Base-by-base conservation (phyloP, 2,888 invertebrate genomes). In the Pediacus dermestoides region DNA sequence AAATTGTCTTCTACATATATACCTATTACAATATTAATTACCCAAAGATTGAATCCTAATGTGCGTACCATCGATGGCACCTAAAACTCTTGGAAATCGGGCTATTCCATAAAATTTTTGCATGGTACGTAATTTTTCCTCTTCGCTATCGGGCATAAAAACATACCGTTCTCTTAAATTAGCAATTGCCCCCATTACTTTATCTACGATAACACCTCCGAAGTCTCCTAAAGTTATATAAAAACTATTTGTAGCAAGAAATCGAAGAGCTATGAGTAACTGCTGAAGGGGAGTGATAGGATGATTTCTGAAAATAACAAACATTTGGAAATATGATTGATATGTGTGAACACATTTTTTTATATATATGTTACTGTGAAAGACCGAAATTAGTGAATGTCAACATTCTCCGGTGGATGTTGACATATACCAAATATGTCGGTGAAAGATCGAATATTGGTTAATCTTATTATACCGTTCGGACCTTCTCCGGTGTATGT, bases 151-250 rank as follows among this genome's bases (percentile, higher is more conserved):
- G 11, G 13, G 14, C 6, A 10, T 16, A 7, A 4, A 10, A 7
- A 25, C 15, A 15, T 15, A 8, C 11, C 25, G 27, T 12, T 22
- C 26, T 16, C 13, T 14, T 2, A 18, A 22, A 3, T 10, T 11
- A n/a, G 34, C 34, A 26, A 26, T 25, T 2, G 26, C 22, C n/a
- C 7, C 10, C 6, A 12, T 35, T 3, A 47, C 43, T 34, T 34
- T 13, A 15, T 25, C 27, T n/a, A 47, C 16, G 15, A 47, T 42
- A 12, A 13, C 28, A 8, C 39, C 38, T 4, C 25, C 25, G 42
- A 47, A 50, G 30, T 50, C 41, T 9, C 30, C 45, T 12, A 41
- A 26, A 4, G 39, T 22, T 10, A 39, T 28, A 30, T 40, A 32
- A 35, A 47, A 38, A 10, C 30, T 34, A 22, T 37, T 39, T 8